phyloP scores from a whole-genome alignment of 2,113 vertebrate genomes.

The Rhabdomys dilectus region DNA sequence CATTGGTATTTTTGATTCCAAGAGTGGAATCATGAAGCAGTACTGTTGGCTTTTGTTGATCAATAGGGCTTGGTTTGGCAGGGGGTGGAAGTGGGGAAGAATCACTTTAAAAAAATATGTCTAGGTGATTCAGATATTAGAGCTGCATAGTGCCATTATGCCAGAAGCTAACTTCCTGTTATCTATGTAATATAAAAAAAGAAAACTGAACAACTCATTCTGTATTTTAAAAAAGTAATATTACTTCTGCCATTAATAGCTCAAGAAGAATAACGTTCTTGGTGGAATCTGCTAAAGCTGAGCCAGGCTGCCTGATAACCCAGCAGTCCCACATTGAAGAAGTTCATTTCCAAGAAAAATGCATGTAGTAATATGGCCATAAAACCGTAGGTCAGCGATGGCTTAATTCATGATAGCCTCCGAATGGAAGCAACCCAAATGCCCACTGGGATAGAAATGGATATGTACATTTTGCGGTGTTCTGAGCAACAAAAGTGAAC shows the following conservation, averaged over 20 bases:
- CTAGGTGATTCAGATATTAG: neutral
- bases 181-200: constrained; percentile 32
- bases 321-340: neutral
- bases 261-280: neutral
- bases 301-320: neutral
- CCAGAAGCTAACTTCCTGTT: neutral
- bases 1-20: neutral
- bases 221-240: constrained; percentile 8
- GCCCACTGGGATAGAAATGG: neutral
- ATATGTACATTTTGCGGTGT: neutral
- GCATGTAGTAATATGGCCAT: neutral
- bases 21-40: neutral
- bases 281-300: neutral
- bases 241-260: constrained; percentile 35
- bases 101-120: constrained; percentile 4
- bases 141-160: neutral
- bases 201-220: constrained; percentile 23
- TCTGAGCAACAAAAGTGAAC: neutral
- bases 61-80: neutral
- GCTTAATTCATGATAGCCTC: neutral
- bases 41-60: neutral
- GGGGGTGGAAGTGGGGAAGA: neutral
- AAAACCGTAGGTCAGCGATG: neutral
- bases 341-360: constrained; percentile 12
- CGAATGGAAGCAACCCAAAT: constrained; percentile 34